Conservation (phyloP, 2,797 vertebrate genomes). For the Myoxocephalus aenaeus region DNA sequence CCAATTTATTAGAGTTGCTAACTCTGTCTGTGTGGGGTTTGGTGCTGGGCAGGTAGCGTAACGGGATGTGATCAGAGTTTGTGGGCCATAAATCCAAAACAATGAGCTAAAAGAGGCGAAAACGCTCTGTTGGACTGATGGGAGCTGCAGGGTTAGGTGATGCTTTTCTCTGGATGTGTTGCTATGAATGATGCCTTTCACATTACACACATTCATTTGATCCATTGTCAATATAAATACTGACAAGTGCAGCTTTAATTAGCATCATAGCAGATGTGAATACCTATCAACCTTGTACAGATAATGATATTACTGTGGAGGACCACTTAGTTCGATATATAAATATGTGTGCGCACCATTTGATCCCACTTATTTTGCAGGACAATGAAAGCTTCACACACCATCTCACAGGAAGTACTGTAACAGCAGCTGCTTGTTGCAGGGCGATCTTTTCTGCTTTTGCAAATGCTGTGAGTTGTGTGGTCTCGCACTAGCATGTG, state of each 20-base stretch:
- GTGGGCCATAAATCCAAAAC: background rate
- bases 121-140: background rate
- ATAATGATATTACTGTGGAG: constrained; percentile 1
- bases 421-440: constrained; percentile 23
- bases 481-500: constrained; percentile 24
- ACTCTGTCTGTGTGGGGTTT: background rate
- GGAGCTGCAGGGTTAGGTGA: background rate
- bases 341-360: background rate
- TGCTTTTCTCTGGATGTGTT: background rate
- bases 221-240: background rate
- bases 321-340: background rate
- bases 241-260: constrained; percentile 17
- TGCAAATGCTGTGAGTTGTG: constrained; percentile 36
- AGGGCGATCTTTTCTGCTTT: constrained; percentile 13
- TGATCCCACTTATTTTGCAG: constrained; percentile 34
- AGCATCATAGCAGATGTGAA: background rate
- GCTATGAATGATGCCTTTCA: background rate
- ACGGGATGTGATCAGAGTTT: constrained; percentile 1
- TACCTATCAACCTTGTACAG: background rate
- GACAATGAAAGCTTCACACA: constrained; percentile 21
- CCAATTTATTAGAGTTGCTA: constrained; percentile 1
- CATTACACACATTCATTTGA: background rate
- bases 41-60: background rate
- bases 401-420: background rate
- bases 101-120: background rate